phyloP scores from a whole-genome alignment of 2,797 vertebrate species.

The Sternotherus odoratus region DNA sequence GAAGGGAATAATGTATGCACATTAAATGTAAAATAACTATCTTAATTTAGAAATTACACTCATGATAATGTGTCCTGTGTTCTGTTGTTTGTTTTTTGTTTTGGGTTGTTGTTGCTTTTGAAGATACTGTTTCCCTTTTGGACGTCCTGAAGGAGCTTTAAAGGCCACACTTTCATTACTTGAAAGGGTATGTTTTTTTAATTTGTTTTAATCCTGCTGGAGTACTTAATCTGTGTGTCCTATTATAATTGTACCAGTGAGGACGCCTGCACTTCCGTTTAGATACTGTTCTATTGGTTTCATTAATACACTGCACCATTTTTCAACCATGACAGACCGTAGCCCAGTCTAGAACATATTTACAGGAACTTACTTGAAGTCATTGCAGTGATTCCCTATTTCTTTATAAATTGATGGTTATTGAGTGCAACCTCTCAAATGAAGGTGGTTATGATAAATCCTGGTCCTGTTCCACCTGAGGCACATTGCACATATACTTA shows the following conservation, averaged over 20 bases:
- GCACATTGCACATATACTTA: no score
- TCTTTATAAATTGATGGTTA: neutral
- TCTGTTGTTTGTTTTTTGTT: neutral
- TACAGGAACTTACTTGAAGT: neutral
- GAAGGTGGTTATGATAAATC: neutral
- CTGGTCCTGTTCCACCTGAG: neutral
- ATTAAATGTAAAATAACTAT: neutral
- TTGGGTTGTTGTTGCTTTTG: conserved; percentile 17
- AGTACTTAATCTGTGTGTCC: neutral
- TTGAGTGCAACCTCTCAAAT: neutral
- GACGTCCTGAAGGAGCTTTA: conserved; percentile 96
- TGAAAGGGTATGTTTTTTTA: conserved; percentile 88
- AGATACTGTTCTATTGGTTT: neutral
- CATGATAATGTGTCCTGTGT: neutral
- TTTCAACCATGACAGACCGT: neutral
- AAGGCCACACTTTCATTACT: conserved; percentile 96
- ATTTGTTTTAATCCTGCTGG: neutral
- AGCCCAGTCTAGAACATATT: neutral
- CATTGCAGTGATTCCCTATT: neutral
- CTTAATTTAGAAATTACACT: neutral
- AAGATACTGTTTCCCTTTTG: conserved; percentile 98
- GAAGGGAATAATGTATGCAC: neutral
- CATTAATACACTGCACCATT: neutral
- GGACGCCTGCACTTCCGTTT: neutral
- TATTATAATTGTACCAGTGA: neutral